Evolutionary conservation across 2,797 vertebrate species (phyloP).

Genomic region (Hemitrygon akajei): DNA sequence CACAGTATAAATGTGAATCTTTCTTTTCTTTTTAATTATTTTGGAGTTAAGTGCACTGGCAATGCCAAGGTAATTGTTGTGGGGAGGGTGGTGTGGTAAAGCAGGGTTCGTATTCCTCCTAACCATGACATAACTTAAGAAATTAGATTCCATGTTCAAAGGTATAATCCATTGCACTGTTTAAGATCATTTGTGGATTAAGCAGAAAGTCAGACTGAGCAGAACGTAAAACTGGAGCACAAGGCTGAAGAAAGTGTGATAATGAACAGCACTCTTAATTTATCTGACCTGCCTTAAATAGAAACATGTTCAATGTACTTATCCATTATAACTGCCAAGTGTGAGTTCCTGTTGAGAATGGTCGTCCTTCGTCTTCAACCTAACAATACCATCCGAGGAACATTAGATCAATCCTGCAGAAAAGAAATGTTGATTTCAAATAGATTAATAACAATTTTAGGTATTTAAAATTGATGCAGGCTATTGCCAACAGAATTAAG

Average conservation of each 20-base stretch:
- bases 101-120: not conserved
- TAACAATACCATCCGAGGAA: not conserved
- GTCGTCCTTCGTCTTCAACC: not conserved
- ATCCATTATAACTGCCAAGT: not conserved
- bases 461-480: not conserved
- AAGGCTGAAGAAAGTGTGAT: not conserved
- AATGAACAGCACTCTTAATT: not conserved
- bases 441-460: not conserved
- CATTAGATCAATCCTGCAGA: not conserved
- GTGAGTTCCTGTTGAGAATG: not conserved
- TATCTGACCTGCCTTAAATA: constrained; percentile 4
- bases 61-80: not conserved
- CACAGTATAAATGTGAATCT: not conserved
- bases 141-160: not conserved
- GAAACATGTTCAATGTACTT: not conserved
- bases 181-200: not conserved
- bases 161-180: not conserved
- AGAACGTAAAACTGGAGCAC: not conserved
- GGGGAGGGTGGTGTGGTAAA: not conserved
- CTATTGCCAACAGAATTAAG: not conserved
- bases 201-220: not conserved
- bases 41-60: not conserved
- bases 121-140: not conserved
- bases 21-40: not conserved
- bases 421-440: not conserved